Evolutionary conservation across 64 coral and sea anemone genomes (phyloP).

Genomic region (Actinia equina): DNA sequence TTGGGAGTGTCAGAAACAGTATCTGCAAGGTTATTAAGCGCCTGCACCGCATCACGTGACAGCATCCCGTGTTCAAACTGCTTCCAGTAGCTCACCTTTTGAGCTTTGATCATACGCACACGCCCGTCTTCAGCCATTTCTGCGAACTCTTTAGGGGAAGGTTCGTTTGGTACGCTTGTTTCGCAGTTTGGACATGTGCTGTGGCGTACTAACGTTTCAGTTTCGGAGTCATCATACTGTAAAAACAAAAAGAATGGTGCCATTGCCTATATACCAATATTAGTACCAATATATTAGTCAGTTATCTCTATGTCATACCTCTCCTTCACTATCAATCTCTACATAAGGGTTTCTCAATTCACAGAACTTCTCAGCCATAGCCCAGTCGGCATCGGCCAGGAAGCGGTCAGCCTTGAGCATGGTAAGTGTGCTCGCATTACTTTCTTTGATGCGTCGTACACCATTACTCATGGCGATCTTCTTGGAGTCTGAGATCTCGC

Average conservation of each 20-base stretch:
- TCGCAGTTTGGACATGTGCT: slow-evolving; percentile 96
- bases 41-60: slow-evolving; percentile 94
- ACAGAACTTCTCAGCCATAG: slow-evolving; percentile 81
- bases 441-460: slow-evolving; percentile 78
- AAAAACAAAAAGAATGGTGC: neutral
- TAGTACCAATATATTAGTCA: too few species aligned
- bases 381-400: slow-evolving; percentile 92
- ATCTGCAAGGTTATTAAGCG: slow-evolving; percentile 78
- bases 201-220: slow-evolving; percentile 71
- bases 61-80: slow-evolving; percentile 99
- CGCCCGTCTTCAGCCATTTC: slow-evolving; percentile 96
- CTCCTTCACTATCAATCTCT: slow-evolving; percentile 59
- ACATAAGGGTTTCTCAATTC: slow-evolving; percentile 90
- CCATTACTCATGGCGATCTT: slow-evolving; percentile 96
- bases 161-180: slow-evolving; percentile 91
- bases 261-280: too few species aligned
- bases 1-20: slow-evolving; percentile 67
- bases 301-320: neutral
- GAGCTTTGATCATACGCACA: slow-evolving; percentile 90
- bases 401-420: slow-evolving; percentile 97
- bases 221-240: slow-evolving; percentile 53
- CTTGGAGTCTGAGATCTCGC: slow-evolving; percentile 97
- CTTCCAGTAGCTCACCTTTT: slow-evolving; percentile 99
- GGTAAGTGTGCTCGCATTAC: slow-evolving; percentile 80
- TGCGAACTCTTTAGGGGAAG: slow-evolving; percentile 91